Percentiles rank a stretch among this genome's conserved stretches.
These are phyloP conservation scores for Physella acuta DNA, from an alignment of 1,140 invertebrate genomes.

Conservation along the genomic window DNA sequence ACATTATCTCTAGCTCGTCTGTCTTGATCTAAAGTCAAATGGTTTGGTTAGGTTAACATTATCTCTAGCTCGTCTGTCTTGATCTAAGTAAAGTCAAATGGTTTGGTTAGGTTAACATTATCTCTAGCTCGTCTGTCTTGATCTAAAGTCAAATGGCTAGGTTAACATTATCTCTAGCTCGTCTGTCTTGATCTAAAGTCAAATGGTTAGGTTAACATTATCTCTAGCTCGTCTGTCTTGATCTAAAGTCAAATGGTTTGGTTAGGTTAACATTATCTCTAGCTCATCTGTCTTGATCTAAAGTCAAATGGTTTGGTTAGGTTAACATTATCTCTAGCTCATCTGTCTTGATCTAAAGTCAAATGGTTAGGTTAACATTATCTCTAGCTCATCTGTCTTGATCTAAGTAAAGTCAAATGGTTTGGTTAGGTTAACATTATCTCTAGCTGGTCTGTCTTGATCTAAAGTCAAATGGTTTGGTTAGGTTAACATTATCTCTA, in stretches of 20 bases:
- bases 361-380: slow-evolving; percentile 34
- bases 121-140: slow-evolving; percentile 34
- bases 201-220: slow-evolving; percentile 34
- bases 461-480: slow-evolving; percentile 29
- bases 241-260: slow-evolving; percentile 32
- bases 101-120: slow-evolving; percentile 39
- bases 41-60: slow-evolving; percentile 34
- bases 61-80: slow-evolving; percentile 37
- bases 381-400: slow-evolving; percentile 34
- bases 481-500: slow-evolving; percentile 39
- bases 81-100: slow-evolving; percentile 30
- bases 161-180: slow-evolving; percentile 35
- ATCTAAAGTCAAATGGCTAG: slow-evolving; percentile 28
- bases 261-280: slow-evolving; percentile 38
- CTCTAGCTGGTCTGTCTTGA: slow-evolving; percentile 35
- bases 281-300: slow-evolving; percentile 37
- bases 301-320: no score
- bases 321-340: slow-evolving; percentile 35
- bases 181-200: slow-evolving; percentile 37
- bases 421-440: slow-evolving; percentile 38
- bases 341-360: slow-evolving; percentile 37
- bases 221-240: slow-evolving; percentile 34
- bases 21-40: slow-evolving; percentile 35
- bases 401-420: slow-evolving; percentile 32
- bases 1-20: slow-evolving; percentile 33